Percentiles rank a stretch among this genome's conserved stretches.
phyloP scores from a whole-genome alignment of 2,888 invertebrate genomes.

The Empis stercorea region DNA sequence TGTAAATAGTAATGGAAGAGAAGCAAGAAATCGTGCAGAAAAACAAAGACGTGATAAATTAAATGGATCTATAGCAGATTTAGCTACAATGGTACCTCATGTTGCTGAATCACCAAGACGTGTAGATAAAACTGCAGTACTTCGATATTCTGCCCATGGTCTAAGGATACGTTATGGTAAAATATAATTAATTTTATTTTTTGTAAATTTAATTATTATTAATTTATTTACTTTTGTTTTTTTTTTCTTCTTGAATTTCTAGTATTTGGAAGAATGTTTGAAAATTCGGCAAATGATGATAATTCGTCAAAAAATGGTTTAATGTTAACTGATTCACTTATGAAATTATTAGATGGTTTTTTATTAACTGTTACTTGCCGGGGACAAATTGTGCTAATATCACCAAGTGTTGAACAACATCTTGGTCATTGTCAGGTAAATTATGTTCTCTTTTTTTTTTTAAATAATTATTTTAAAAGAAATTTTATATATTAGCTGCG shows the following conservation, averaged over 20 bases:
- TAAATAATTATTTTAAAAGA: too few species aligned
- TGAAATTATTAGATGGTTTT: conserved; percentile 64
- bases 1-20: conserved; percentile 48
- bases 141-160: conserved; percentile 75
- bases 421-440: conserved; percentile 73
- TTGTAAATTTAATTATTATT: neutral
- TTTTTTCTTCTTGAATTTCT: too few species aligned
- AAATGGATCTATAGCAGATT: conserved; percentile 70
- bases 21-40: conserved; percentile 78
- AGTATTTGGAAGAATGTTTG: conserved; percentile 44
- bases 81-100: conserved; percentile 72
- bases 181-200: conserved; percentile 2
- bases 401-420: conserved; percentile 69
- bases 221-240: conserved; percentile 4
- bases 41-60: conserved; percentile 82
- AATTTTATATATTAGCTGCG: too few species aligned
- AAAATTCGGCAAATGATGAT: conserved; percentile 32
- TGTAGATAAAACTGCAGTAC: conserved; percentile 82
- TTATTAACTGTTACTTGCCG: conserved; percentile 64
- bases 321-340: conserved; percentile 43
- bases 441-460: too few species aligned
- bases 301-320: conserved; percentile 32
- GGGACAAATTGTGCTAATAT: conserved; percentile 75
- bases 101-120: conserved; percentile 69
- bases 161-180: conserved; percentile 61